Evolutionary conservation across 2,797 vertebrate species (phyloP).

Genomic region (Uromys caudimaculatus): DNA sequence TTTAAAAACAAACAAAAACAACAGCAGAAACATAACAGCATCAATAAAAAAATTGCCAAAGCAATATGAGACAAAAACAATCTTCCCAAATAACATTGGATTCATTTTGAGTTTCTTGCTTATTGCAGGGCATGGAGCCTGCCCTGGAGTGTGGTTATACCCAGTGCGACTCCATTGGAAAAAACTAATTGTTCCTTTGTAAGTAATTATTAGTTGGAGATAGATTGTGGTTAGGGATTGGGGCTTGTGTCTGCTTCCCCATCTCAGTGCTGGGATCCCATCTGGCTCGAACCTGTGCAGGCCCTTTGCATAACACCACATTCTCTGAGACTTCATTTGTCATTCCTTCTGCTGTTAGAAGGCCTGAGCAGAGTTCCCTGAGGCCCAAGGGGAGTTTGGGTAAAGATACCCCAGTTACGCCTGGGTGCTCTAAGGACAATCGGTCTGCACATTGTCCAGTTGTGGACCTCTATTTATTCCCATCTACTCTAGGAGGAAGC

Average conservation of each 20-base stretch:
- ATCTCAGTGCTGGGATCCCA: background rate
- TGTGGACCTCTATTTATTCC: background rate
- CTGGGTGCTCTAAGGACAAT: background rate
- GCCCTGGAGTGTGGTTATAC: background rate
- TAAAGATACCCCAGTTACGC: no score
- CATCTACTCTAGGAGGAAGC: background rate
- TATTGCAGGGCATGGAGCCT: background rate
- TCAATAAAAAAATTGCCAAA: background rate
- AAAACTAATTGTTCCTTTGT: background rate
- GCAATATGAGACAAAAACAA: background rate
- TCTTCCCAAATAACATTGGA: background rate
- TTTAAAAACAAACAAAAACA: background rate
- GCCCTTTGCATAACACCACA: background rate
- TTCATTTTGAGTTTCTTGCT: background rate
- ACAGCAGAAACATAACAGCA: background rate
- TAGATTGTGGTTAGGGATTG: background rate
- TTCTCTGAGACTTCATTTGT: background rate
- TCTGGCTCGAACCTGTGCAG: background rate
- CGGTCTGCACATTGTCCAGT: background rate
- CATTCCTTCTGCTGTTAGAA: background rate
- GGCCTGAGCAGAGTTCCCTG: background rate
- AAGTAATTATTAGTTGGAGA: background rate
- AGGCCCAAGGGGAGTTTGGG: background rate
- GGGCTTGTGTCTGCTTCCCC: background rate
- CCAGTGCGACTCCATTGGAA: background rate